phyloP scores from a whole-genome alignment of 1,140 invertebrate genomes.

The Carcinoscorpius rotundicauda region DNA sequence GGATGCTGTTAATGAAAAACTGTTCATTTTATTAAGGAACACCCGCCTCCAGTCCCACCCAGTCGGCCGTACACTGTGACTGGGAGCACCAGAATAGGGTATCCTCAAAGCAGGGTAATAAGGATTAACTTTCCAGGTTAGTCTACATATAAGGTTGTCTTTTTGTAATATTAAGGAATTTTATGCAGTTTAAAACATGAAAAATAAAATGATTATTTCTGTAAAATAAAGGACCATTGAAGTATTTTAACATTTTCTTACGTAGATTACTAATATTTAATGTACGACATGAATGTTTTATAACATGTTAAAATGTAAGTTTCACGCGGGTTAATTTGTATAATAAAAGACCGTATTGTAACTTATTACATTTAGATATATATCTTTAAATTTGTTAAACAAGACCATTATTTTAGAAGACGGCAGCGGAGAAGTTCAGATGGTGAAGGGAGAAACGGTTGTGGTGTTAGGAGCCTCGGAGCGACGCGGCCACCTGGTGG shows the following conservation, averaged over 20 bases:
- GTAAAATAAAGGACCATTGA: not conserved
- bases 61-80: constrained; percentile 74
- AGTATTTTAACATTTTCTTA: not conserved
- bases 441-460: constrained; percentile 65
- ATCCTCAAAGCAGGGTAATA: constrained; percentile 80
- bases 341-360: not conserved
- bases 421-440: constrained; percentile 31
- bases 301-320: not conserved
- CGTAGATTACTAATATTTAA: not conserved
- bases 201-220: too few relatives aligned
- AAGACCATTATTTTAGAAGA: not conserved
- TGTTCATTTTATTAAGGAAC: constrained; percentile 36
- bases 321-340: too few relatives aligned
- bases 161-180: too few relatives aligned
- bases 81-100: constrained; percentile 78
- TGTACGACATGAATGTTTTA: not conserved
- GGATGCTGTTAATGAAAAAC: too few relatives aligned
- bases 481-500: constrained; percentile 60
- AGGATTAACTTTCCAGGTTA: constrained; percentile 69
- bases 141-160: not conserved
- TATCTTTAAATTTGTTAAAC: too few relatives aligned
- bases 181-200: too few relatives aligned
- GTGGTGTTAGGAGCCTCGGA: constrained; percentile 66
- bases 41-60: constrained; percentile 74
- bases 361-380: too few relatives aligned